These are phyloP conservation scores for Brachypalpus laphriformis DNA, from an alignment of 2,888 invertebrate species.

Conservation along the genomic window DNA sequence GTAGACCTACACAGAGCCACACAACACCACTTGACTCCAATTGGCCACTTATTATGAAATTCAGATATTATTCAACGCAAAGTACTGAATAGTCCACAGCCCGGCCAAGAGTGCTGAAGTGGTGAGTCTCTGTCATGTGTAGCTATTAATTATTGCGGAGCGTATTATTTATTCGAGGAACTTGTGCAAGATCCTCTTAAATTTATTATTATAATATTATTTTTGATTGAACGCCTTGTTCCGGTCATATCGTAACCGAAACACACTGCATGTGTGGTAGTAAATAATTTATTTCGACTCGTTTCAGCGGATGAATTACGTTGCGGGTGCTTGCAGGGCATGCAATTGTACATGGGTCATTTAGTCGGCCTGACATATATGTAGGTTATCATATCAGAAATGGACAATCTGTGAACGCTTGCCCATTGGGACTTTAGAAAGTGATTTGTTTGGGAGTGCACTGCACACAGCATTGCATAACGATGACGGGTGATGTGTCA, in stretches of 20 bases:
- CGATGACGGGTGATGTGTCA: background rate
- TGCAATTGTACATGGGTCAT: background rate
- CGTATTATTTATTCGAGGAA: conserved; percentile 54
- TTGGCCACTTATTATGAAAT: conserved; percentile 49
- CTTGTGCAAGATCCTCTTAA: conserved; percentile 53
- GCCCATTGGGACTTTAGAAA: conserved; percentile 37
- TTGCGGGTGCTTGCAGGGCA: background rate
- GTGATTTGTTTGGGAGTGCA: conserved; percentile 16
- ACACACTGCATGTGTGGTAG: background rate
- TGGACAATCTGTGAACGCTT: conserved; percentile 42
- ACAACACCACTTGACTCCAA: conserved; percentile 28
- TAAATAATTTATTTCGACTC: background rate
- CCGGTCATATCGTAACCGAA: conserved; percentile 14
- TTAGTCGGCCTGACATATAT: conserved; percentile 29
- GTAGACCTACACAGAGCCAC: background rate
- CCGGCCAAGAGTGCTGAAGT: conserved; percentile 28
- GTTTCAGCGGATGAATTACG: background rate
- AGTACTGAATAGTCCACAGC: background rate
- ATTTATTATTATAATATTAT: conserved; percentile 55
- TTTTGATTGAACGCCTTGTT: conserved; percentile 52
- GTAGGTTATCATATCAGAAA: conserved; percentile 49
- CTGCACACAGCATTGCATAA: background rate
- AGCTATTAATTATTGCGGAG: conserved; percentile 43
- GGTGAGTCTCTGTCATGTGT: background rate
- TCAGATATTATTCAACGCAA: conserved; percentile 48